A percentile compares a stretch with the other conserved stretches of the same genome.
Evolutionary conservation across 1,140 invertebrate species (phyloP).

Genomic region (Trinorchestia longiramus): DNA sequence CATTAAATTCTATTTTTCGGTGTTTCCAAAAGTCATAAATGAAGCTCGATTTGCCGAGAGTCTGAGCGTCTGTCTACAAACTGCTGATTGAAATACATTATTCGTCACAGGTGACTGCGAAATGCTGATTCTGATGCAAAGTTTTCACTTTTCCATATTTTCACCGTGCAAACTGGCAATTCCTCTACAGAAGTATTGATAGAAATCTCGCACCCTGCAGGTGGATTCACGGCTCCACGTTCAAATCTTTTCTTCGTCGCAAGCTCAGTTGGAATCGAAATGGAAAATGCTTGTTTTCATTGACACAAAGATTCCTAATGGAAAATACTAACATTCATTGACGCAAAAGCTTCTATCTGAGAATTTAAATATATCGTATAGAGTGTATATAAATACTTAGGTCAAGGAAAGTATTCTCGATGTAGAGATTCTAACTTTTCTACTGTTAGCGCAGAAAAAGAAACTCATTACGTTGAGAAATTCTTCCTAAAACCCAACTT

Average conservation of each 20-base stretch:
- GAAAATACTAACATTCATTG: neutral
- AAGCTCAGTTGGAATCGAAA: neutral
- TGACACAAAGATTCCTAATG: neutral
- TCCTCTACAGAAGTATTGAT: neutral
- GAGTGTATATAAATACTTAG: too few relatives aligned
- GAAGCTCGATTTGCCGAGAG: neutral
- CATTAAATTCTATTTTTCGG: neutral
- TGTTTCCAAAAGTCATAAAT: neutral
- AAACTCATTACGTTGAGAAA: neutral
- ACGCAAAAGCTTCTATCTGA: neutral
- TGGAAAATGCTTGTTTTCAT: neutral
- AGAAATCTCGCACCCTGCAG: neutral
- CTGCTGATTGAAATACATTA: neutral
- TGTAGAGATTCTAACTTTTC: too few relatives aligned
- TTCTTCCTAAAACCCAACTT: neutral
- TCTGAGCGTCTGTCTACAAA: neutral
- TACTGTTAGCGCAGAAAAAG: neutral
- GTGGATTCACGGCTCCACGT: neutral
- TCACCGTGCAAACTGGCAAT: neutral
- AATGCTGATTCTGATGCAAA: neutral
- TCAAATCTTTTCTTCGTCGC: neutral
- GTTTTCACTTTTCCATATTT: neutral
- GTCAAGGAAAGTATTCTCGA: too few relatives aligned
- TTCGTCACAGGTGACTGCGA: neutral
- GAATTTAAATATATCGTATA: neutral